Conservation (phyloP, 1,140 invertebrate genomes). For the Heliconius eleuchia region DNA sequence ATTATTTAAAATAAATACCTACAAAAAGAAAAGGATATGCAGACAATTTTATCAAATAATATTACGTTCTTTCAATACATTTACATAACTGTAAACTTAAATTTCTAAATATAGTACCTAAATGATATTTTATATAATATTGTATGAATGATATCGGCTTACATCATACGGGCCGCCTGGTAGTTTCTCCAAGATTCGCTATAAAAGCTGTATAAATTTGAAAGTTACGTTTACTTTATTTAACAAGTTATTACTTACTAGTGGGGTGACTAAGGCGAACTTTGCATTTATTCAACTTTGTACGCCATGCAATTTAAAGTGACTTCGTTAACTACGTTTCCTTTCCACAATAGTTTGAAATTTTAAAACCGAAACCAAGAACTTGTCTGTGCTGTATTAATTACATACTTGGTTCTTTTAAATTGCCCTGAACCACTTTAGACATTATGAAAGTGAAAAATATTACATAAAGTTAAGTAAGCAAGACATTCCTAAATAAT, state of each 20-base stretch:
- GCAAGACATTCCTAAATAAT: not conserved
- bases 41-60: no score
- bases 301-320: slow-evolving; percentile 11
- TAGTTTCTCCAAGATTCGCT: not conserved
- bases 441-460: not conserved
- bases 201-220: slow-evolving; percentile 6
- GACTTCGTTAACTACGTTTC: not conserved
- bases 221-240: not conserved
- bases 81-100: no score
- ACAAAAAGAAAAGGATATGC: no score
- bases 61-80: no score
- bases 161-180: not conserved
- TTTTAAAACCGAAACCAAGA: not conserved
- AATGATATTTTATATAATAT: no score
- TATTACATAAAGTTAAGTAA: not conserved
- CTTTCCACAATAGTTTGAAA: not conserved
- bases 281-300: not conserved
- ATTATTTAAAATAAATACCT: no score
- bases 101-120: no score
- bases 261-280: not conserved
- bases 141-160: no score
- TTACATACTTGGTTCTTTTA: not conserved
- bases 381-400: not conserved
- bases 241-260: not conserved
- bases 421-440: not conserved